These are phyloP conservation scores for Rhinoderma darwinii DNA, from an alignment of 2,113 vertebrate species.

Conservation along the genomic window DNA sequence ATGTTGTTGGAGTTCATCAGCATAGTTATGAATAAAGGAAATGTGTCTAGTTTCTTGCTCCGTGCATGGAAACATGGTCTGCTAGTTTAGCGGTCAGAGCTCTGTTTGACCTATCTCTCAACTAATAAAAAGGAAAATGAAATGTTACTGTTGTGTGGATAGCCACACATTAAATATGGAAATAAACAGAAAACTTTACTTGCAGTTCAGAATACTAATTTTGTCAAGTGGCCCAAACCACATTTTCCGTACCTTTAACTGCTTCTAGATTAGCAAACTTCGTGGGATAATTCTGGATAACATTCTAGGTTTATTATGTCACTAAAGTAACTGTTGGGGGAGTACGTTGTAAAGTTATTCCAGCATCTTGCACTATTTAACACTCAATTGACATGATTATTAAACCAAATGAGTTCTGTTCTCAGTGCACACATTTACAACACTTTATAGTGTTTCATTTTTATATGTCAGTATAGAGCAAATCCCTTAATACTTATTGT, in stretches of 20 bases:
- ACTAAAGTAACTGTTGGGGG: not conserved
- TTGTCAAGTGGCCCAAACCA: conserved; percentile 40
- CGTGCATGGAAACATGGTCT: not conserved
- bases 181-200: conserved; percentile 17
- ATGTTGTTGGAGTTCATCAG: not conserved
- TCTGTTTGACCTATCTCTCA: conserved; percentile 28
- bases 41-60: not conserved
- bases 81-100: conserved; percentile 4
- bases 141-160: conserved; percentile 43
- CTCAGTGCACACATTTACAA: not conserved
- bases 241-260: conserved; percentile 40
- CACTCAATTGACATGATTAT: conserved; percentile 41
- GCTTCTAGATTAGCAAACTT: conserved; percentile 24
- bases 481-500: not conserved
- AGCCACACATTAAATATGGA: conserved; percentile 42
- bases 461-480: not conserved
- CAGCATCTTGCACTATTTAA: conserved; percentile 33
- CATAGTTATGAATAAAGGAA: not conserved
- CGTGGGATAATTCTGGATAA: conserved; percentile 27
- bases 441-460: not conserved
- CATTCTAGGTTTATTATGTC: conserved; percentile 37
- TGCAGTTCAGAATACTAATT: not conserved
- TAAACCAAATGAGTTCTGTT: conserved; percentile 17
- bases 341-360: conserved; percentile 24
- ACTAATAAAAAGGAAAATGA: conserved; percentile 44